A percentile compares a stretch with the other conserved stretches of the same genome.
phyloP scores from a whole-genome alignment of 1,140 invertebrate genomes.

The Pentalonia nigronervosa region DNA sequence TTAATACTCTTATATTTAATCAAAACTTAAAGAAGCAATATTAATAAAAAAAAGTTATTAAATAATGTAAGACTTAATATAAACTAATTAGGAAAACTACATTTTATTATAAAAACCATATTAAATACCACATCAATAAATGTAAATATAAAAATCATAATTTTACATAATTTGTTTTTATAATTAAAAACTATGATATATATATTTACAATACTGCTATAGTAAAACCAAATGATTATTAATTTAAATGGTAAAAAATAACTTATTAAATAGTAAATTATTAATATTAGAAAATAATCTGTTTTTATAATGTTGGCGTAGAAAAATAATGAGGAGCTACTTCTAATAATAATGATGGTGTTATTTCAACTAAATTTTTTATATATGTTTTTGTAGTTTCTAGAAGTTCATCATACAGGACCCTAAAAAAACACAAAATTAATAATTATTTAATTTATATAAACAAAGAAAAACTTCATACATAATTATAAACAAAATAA shows the following conservation, averaged over 20 bases:
- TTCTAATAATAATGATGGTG: constrained; percentile 39
- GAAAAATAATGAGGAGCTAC: constrained; percentile 49
- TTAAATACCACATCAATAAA: no score
- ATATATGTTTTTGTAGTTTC: constrained; percentile 44
- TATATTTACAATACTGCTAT: neutral
- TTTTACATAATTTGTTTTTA: no score
- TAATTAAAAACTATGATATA: neutral
- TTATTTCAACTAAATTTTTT: constrained; percentile 37
- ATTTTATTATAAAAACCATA: no score
- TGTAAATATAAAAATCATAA: no score
- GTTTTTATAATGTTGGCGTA: constrained; percentile 27
- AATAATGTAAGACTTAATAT: no score
- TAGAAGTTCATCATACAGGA: constrained; percentile 49
- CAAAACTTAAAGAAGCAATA: no score
- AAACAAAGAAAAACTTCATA: neutral
- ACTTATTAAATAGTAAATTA: neutral
- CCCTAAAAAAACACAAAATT: constrained; percentile 27
- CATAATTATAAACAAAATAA: neutral
- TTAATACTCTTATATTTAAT: no score
- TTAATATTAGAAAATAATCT: neutral
- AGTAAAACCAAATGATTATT: neutral
- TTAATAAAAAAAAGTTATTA: no score
- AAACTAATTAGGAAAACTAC: no score
- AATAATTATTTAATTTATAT: neutral
- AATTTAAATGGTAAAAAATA: neutral